Conservation (phyloP, 1,140 invertebrate species). For the Bombus soroeensis region DNA sequence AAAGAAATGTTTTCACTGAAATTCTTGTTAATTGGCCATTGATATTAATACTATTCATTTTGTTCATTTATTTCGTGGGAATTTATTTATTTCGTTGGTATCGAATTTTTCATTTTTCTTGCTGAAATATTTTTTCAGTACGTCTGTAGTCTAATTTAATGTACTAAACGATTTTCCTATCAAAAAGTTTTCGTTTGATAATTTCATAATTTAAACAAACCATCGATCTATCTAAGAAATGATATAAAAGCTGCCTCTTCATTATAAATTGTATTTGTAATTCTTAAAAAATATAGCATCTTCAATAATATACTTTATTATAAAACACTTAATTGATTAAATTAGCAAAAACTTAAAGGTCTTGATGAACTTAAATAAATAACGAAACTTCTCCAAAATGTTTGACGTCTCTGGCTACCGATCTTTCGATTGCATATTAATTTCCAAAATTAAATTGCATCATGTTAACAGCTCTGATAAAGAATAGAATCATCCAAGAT, state of each 20-base stretch:
- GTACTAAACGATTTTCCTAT: neutral
- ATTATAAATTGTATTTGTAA: too few species aligned
- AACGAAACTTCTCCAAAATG: neutral
- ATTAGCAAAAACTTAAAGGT: too few species aligned
- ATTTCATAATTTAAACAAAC: neutral
- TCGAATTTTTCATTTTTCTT: neutral
- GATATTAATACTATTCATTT: neutral
- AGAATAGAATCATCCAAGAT: neutral
- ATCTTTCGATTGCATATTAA: neutral
- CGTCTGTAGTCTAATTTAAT: neutral
- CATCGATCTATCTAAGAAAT: neutral
- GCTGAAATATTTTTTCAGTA: accelerated
- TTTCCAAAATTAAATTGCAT: neutral
- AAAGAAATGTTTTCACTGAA: neutral
- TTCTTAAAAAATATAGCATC: too few species aligned
- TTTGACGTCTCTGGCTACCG: neutral
- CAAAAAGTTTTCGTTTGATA: neutral
- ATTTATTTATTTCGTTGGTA: neutral
- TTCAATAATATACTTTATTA: too few species aligned
- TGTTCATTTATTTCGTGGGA: too few species aligned
- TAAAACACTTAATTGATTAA: too few species aligned
- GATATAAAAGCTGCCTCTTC: too few species aligned
- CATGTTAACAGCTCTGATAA: neutral
- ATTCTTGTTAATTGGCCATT: neutral
- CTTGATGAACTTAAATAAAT: too few species aligned